Evolutionary conservation across 1,140 invertebrate species (phyloP).

Genomic region (Micrasema longulum): DNA sequence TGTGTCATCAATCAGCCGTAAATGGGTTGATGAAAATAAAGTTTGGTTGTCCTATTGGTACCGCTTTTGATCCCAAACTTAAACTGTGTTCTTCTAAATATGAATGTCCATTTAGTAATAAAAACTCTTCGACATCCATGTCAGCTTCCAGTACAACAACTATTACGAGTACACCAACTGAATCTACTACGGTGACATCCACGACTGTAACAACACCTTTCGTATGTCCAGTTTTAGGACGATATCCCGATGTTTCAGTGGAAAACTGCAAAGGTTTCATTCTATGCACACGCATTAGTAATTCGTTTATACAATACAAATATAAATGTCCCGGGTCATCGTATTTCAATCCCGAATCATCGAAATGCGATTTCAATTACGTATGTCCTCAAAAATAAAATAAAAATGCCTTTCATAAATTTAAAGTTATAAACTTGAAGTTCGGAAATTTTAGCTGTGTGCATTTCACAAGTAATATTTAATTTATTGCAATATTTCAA

Average conservation of each 20-base stretch:
- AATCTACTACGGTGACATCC: neutral
- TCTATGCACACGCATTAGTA: neutral
- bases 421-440: no score
- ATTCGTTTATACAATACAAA: conserved; percentile 13
- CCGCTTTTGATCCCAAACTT: conserved; percentile 15
- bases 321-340: conserved; percentile 13
- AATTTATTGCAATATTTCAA: no score
- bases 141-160: neutral
- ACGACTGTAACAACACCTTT: neutral
- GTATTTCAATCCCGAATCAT: neutral
- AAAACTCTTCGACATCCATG: neutral
- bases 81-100: conserved; percentile 5
- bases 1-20: neutral
- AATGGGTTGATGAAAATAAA: conserved; percentile 4
- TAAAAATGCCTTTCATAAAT: no score
- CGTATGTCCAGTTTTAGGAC: neutral
- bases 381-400: neutral
- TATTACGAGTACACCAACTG: neutral
- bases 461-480: no score
- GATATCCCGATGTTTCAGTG: conserved; percentile 8
- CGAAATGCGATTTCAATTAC: conserved; percentile 18
- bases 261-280: conserved; percentile 20
- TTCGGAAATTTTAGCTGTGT: no score
- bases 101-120: neutral
- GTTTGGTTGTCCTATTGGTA: neutral